Evolutionary conservation across 2,888 invertebrate species (phyloP), one percentile per base, ranked within the genome.

Genomic region (Diabrotica balteata): DNA sequence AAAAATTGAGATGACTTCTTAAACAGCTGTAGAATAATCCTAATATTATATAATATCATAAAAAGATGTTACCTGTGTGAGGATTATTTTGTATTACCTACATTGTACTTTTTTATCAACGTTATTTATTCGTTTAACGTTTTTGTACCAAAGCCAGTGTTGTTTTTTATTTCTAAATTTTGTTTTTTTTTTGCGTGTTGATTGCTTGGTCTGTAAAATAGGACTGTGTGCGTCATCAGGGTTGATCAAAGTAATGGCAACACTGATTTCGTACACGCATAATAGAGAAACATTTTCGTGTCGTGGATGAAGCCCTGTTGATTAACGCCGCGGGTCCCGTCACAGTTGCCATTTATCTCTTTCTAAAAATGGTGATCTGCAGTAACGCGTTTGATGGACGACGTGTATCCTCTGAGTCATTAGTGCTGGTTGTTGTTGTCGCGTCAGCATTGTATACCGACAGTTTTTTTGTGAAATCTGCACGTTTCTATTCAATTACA

Each of bases 311-410:
- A 32, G 58, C 52, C 58, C 44, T 46, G 64, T 59, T 64, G 64
- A 64, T 64, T 64, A 64, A 64, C 58, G 58, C 64, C 47, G 57
- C 49, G 43, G 57, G 63, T 50, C 45, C 51, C 58, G 64, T 58
- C 64, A 11, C 55, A 57, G 52, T 64, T 59, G 58, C 51, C 64
- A 64, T 64, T 64, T 59, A 64, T 64, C 64, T 64, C 52, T 64
- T 64, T 64, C 64, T 8, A 59, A 64, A 64, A 58, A 49, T 58
- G 42, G 58, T 52, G 58, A 58, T 52, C 51, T 44, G 45, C 44
- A 44, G 17, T 9, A 43, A 32, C 51, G 58, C 51, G 58, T 64
- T 58, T 64, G 59, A 64, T 64, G 64, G 58, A 64, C 59, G 64
- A 64, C 46, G 52, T 58, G 58, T 58, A 45, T 64, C 58, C 58